Base-by-base conservation (phyloP, 2,888 invertebrate species). In the Heliconius ethilla region DNA sequence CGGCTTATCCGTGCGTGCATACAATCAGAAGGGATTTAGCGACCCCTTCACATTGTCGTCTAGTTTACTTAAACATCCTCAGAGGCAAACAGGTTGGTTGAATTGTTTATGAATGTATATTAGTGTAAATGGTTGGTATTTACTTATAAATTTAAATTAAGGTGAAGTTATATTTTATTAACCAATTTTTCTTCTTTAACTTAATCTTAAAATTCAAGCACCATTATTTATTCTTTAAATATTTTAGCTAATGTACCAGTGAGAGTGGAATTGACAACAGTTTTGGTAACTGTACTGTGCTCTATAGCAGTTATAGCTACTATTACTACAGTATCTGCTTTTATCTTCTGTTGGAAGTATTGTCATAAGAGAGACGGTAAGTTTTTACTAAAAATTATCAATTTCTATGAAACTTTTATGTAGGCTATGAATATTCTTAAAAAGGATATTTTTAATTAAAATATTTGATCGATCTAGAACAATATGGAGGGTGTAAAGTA, bases 231-330 rank as follows among this genome's bases (percentile, higher is more conserved):
- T 73, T 67, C 37, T 59, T n/a, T 13, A 2, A 33, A 18, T 72
- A 55, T 82, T 78, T 59, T 94, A 95, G 96, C 96, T 45, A 96
- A 79, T 51, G 81, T 82, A 1, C 80, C 97, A 66, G 97, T 97
- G 77, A 96, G 97, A 83, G 97, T 98, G 83, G 97, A 97, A 88
- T 94, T 98, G 85, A 98, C 98, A 13, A 98, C 98, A 0, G 95
- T 98, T 10, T 94, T 98, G 75, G 97, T 97, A 29, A 95, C 98
- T 78, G 95, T 98, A 40, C 96, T 97, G 75, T 96, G 96, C 2
- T 94, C 98, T 72, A 97, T 98, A 40, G 97, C 97, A 13, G 96
- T 97, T 72, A 96, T 98, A 55, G 96, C 96, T 5, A 96, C 97
- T 62, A 95, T 98, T 84, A 95, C 98, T 70, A 96, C 97, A 10